Evolutionary conservation across 2,113 vertebrate species (phyloP).

Genomic region (Carlito syrichta): DNA sequence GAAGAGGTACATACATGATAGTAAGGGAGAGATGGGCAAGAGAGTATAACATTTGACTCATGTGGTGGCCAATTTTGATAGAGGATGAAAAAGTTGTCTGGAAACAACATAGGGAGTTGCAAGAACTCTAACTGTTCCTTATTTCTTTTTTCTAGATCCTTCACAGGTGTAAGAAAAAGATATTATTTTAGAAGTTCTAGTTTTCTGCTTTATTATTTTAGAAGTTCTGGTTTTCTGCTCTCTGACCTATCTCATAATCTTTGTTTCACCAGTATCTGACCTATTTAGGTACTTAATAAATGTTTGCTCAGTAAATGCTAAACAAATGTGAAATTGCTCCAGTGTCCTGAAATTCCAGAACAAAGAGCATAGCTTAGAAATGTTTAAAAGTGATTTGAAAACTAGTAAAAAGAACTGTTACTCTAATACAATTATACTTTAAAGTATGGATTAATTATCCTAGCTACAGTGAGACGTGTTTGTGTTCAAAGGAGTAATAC

Average conservation of each 20-base stretch:
- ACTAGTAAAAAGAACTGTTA: background rate
- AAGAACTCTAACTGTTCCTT: background rate
- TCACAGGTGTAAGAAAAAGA: background rate
- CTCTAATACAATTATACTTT: background rate
- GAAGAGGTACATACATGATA: background rate
- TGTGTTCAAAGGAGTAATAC: background rate
- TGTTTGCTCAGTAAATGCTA: constrained; percentile 27
- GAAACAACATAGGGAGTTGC: background rate
- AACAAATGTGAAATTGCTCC: background rate
- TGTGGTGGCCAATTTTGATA: background rate
- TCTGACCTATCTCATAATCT: background rate
- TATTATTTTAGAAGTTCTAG: background rate
- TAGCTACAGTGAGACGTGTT: background rate
- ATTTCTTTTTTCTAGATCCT: background rate
- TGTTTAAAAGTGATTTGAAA: constrained; percentile 25
- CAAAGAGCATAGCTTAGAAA: background rate
- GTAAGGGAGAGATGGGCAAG: background rate
- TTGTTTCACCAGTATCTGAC: background rate
- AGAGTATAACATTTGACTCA: background rate
- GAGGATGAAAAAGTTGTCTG: background rate
- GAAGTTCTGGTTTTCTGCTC: background rate
- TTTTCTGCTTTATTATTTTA: constrained; percentile 23
- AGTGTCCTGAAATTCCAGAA: background rate
- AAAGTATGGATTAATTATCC: background rate
- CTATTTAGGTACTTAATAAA: constrained; percentile 22